A percentile compares a stretch with the other conserved stretches of the same genome.
phyloP scores from a whole-genome alignment of 1,140 invertebrate genomes.

The Bombus pascuorum region DNA sequence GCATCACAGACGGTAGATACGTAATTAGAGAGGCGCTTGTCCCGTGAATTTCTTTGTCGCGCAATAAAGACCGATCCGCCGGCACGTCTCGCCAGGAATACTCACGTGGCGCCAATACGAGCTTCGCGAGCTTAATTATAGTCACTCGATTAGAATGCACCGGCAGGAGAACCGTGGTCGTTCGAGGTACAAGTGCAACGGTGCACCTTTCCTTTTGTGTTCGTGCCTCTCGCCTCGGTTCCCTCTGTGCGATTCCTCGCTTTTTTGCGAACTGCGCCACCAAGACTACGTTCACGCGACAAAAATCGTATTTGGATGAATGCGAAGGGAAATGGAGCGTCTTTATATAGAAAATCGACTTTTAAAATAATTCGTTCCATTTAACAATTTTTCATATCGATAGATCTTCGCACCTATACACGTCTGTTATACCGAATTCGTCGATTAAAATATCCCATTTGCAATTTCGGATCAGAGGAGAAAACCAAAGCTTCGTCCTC shows the following conservation, averaged over 20 bases:
- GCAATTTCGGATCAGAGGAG: too few species aligned
- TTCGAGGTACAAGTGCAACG: slow-evolving; percentile 57
- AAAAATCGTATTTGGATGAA: too few species aligned
- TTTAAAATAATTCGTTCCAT: neutral
- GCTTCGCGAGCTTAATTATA: slow-evolving; percentile 55
- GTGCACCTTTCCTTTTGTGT: slow-evolving; percentile 49
- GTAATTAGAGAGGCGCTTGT: slow-evolving; percentile 20
- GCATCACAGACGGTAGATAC: neutral
- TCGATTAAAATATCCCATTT: too few species aligned
- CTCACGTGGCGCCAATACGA: slow-evolving; percentile 52
- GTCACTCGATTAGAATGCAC: slow-evolving; percentile 50
- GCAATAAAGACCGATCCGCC: slow-evolving; percentile 22
- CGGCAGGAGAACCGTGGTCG: slow-evolving; percentile 13
- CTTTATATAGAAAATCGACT: neutral
- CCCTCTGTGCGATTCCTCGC: slow-evolving; percentile 2
- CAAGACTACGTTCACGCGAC: neutral
- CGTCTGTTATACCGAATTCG: too few species aligned
- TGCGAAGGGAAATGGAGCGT: neutral
- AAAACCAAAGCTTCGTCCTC: too few species aligned
- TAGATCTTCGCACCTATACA: neutral
- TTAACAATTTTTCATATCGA: neutral
- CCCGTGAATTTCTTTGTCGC: slow-evolving; percentile 10
- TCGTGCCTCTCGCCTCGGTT: slow-evolving; percentile 17
- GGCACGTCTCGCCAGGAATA: slow-evolving; percentile 34
- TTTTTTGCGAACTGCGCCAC: neutral